Conservation (phyloP, 2,113 vertebrate genomes). For the Xiphias gladius region DNA sequence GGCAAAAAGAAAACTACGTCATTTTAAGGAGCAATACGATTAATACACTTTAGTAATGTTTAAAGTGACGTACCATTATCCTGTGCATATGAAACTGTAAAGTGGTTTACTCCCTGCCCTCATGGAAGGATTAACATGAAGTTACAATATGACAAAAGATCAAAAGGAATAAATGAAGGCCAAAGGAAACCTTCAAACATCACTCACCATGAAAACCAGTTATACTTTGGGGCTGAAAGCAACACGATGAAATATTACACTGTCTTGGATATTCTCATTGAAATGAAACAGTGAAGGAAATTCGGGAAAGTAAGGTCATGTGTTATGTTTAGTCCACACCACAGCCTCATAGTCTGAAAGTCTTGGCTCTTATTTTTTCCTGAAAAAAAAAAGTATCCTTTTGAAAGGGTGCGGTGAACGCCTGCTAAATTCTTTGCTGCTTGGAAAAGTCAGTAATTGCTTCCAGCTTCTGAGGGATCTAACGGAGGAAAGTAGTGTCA, state of each 20-base stretch:
- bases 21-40: neutral
- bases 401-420: constrained; percentile 68
- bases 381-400: constrained; percentile 55
- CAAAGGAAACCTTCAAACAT: constrained; percentile 34
- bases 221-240: constrained; percentile 16
- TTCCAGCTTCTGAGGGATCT: constrained; percentile 75
- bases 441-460: constrained; percentile 79
- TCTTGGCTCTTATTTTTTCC: constrained; percentile 51
- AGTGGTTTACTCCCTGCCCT: neutral
- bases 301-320: constrained; percentile 65
- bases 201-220: constrained; percentile 18
- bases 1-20: neutral
- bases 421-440: constrained; percentile 76
- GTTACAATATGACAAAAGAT: neutral
- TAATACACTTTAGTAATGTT: constrained; percentile 11
- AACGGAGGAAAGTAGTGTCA: constrained; percentile 46
- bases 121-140: neutral
- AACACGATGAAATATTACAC: constrained; percentile 18
- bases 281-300: constrained; percentile 41
- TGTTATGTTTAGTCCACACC: constrained; percentile 70
- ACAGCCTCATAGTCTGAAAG: constrained; percentile 56
- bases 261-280: constrained; percentile 34
- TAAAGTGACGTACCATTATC: neutral
- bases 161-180: constrained; percentile 22
- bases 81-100: neutral